Evolutionary conservation across 2,113 vertebrate genomes (phyloP).

Genomic region (Beaufortia kweichowensis): DNA sequence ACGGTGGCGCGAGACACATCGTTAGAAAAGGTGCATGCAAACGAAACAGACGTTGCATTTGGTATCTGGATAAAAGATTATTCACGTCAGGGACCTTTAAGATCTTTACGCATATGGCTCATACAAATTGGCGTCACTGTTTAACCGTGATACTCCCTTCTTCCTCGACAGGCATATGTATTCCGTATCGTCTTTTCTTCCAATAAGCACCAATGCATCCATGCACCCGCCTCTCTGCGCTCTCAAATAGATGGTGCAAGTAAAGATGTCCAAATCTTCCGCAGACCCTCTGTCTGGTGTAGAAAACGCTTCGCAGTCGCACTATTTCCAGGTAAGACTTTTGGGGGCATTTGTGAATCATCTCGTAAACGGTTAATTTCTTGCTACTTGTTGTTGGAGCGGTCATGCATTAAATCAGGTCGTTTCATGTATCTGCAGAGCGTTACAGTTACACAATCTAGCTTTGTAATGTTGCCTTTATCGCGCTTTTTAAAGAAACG

Average conservation of each 20-base stretch:
- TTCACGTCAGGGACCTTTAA: background rate
- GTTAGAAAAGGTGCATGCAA: constrained; percentile 9
- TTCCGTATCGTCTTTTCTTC: constrained; percentile 61
- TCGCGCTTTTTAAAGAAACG: background rate
- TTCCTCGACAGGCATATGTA: constrained; percentile 57
- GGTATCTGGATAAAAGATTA: background rate
- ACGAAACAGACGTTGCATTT: constrained; percentile 3
- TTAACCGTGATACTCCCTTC: constrained; percentile 33
- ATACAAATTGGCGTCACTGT: background rate
- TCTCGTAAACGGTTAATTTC: constrained; percentile 41
- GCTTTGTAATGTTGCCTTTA: constrained; percentile 3
- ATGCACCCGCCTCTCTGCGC: constrained; percentile 69
- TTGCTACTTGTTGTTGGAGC: constrained; percentile 67
- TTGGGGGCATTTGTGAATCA: background rate
- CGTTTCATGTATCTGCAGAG: constrained; percentile 54
- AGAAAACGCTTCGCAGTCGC: constrained; percentile 74
- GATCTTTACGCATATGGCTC: background rate
- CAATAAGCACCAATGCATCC: constrained; percentile 65
- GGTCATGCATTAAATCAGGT: constrained; percentile 54
- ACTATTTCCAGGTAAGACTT: constrained; percentile 78
- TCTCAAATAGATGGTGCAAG: constrained; percentile 77
- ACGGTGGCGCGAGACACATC: background rate
- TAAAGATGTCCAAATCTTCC: constrained; percentile 80
- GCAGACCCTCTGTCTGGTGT: constrained; percentile 75
- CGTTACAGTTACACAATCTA: constrained; percentile 37